Conservation (phyloP, 2,797 vertebrate species). For the Myripristis jacobus region DNA sequence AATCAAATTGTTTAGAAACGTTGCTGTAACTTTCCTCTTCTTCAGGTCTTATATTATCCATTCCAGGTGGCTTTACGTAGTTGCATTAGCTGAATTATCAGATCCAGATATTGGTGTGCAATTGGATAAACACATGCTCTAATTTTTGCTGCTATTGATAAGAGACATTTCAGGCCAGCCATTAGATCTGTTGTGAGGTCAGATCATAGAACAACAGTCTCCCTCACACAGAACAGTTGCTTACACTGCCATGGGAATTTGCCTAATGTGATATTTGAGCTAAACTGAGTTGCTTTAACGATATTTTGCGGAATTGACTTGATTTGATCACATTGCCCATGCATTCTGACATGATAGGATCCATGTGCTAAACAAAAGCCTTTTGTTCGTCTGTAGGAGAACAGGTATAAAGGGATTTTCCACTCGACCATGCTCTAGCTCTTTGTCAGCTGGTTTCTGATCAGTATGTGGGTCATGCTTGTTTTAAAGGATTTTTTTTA, state of each 20-base stretch:
- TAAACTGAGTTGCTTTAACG: conserved; percentile 28
- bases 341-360: neutral
- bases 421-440: neutral
- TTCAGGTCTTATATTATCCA: conserved; percentile 21
- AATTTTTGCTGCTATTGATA: neutral
- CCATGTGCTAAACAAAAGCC: conserved; percentile 3
- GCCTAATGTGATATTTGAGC: conserved; percentile 24
- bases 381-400: neutral
- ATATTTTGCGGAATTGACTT: conserved; percentile 24
- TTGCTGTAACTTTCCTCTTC: conserved; percentile 14
- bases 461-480: conserved; percentile 9
- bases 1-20: conserved; percentile 46
- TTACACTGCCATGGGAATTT: conserved; percentile 8
- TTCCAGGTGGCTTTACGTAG: conserved; percentile 34
- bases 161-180: neutral
- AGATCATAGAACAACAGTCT: neutral
- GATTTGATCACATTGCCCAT: conserved; percentile 22
- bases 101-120: conserved; percentile 31
- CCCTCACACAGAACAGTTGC: neutral
- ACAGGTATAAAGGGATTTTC: neutral
- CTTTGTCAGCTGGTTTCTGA: neutral
- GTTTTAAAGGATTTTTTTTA: neutral
- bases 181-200: neutral
- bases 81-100: conserved; percentile 24
- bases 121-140: conserved; percentile 26